phyloP scores from a whole-genome alignment of 1,140 invertebrate genomes.

The Cotesia vestalis region DNA sequence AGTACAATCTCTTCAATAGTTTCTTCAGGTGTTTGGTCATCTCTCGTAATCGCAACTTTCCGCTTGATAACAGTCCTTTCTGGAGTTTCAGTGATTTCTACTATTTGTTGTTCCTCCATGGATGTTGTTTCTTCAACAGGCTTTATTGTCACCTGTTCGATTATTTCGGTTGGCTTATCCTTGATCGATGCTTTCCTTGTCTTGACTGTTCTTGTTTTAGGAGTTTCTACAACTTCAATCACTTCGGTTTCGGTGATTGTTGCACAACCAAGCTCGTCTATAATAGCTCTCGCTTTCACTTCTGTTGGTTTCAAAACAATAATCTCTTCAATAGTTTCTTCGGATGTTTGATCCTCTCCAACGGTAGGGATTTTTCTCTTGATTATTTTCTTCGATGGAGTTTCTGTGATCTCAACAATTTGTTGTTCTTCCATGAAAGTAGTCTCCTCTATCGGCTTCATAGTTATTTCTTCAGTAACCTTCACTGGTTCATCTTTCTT shows the following conservation, averaged over 20 bases:
- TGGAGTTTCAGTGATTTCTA: constrained; percentile 43
- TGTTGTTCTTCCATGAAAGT: constrained; percentile 41
- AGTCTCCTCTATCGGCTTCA: constrained; percentile 32
- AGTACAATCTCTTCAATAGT: constrained; percentile 45
- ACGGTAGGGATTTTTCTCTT: constrained; percentile 42
- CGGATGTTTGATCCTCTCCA: constrained; percentile 42
- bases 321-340: constrained; percentile 45
- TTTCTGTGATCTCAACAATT: constrained; percentile 40
- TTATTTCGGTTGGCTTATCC: constrained; percentile 33
- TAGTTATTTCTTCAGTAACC: constrained; percentile 39
- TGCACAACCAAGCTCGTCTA: constrained; percentile 30
- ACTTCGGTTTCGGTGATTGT: constrained; percentile 33
- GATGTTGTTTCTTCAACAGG: constrained; percentile 37
- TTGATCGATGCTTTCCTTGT: constrained; percentile 46
- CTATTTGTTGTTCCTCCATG: constrained; percentile 43
- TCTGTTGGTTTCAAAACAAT: constrained; percentile 43
- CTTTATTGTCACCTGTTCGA: constrained; percentile 40
- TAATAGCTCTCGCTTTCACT: constrained; percentile 39
- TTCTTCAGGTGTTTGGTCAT: constrained; percentile 18
- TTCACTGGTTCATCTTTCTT: constrained; percentile 40
- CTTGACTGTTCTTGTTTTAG: constrained; percentile 46
- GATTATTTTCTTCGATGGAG: constrained; percentile 37
- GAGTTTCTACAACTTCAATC: constrained; percentile 48
- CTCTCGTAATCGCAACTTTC: constrained; percentile 29
- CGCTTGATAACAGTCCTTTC: constrained; percentile 40